Evolutionary conservation across 2,113 vertebrate species (phyloP).

Genomic region (Oenanthe melanoleuca): DNA sequence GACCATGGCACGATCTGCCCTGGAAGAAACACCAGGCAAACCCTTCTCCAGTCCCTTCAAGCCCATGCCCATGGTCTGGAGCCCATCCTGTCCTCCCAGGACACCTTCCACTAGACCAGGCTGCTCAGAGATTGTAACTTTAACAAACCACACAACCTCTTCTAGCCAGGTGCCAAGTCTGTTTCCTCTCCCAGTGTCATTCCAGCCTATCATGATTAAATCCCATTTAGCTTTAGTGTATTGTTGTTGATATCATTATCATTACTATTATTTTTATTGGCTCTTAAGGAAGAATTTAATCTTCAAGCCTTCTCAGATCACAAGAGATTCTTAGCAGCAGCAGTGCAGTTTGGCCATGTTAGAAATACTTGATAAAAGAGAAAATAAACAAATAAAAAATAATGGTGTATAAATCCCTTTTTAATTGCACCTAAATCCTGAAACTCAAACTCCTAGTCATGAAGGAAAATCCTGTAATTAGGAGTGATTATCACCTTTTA

Average conservation of each 20-base stretch:
- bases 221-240: conserved; percentile 14
- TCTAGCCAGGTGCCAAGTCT: neutral
- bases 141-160: neutral
- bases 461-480: conserved; percentile 49
- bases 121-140: neutral
- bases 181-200: neutral
- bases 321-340: conserved; percentile 48
- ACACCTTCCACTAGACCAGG: neutral
- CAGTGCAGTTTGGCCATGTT: neutral
- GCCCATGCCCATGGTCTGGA: neutral
- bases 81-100: neutral
- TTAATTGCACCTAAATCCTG: conserved; percentile 55
- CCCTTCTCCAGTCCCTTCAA: neutral
- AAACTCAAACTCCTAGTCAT: conserved; percentile 58
- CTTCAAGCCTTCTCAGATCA: conserved; percentile 59
- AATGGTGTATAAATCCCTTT: conserved; percentile 61
- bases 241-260: neutral
- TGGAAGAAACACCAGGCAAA: neutral
- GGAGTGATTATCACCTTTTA: conserved; percentile 54
- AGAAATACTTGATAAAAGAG: conserved; percentile 33
- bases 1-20: neutral
- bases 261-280: conserved; percentile 4
- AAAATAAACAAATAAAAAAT: conserved; percentile 58
- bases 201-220: neutral
- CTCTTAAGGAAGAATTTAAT: conserved; percentile 32